Conservation (phyloP, 2,113 vertebrate genomes). For the Seriola aureovittata region DNA sequence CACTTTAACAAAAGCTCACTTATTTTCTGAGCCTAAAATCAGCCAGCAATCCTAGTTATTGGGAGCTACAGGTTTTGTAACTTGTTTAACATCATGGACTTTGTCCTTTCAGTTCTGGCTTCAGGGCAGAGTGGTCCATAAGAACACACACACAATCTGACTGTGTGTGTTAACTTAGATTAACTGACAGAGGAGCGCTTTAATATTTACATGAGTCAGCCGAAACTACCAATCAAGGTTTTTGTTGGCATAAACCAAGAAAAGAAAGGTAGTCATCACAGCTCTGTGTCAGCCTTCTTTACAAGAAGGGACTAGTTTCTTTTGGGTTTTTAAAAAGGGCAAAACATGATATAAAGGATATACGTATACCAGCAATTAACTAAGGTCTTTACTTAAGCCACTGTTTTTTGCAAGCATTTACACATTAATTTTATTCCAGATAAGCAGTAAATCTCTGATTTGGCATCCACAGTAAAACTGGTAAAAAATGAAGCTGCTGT, state of each 20-base stretch:
- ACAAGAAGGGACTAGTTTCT: too few species aligned
- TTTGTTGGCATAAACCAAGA: not conserved
- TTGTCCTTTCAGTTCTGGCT: not conserved
- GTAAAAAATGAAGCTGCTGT: not conserved
- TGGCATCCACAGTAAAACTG: not conserved
- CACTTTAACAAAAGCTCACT: slow-evolving; percentile 18
- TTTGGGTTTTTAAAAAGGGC: too few species aligned
- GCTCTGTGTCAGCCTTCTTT: not conserved
- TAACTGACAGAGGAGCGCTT: not conserved
- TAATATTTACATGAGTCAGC: not conserved
- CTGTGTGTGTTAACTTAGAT: too few species aligned
- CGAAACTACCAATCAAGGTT: not conserved
- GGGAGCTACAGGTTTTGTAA: not conserved
- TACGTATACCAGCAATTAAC: too few species aligned
- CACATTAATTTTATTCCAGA: not conserved
- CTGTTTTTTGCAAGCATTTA: not conserved
- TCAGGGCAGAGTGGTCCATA: not conserved
- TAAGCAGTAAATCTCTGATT: not conserved
- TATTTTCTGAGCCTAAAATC: not conserved
- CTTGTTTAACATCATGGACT: not conserved
- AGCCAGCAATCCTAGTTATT: not conserved
- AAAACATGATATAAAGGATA: too few species aligned
- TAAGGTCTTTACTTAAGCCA: too few species aligned
- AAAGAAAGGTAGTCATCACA: not conserved
- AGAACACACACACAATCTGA: not conserved